Base-by-base conservation (phyloP, 2,888 invertebrate genomes). In the Microplitis deprimator region DNA sequence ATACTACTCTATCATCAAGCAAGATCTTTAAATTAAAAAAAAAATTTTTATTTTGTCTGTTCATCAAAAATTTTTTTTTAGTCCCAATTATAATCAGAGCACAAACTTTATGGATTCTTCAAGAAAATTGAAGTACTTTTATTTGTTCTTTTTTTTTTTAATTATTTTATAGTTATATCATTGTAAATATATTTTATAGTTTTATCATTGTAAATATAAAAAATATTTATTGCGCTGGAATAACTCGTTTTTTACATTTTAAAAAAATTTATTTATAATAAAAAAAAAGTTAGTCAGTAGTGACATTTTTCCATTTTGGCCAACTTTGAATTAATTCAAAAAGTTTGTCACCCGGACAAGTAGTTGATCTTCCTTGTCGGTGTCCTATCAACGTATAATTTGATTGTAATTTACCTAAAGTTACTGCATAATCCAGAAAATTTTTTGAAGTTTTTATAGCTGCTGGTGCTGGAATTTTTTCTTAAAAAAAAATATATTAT, bases 371-470 rank as follows among this genome's bases (percentile, higher is more conserved):
- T 0, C 83, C 82, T 79, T 89, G 88, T n/a, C 82, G 81, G 79
- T 94, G 95, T 0, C 92, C 94, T 68, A 94, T 90, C 13, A 96
- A 85, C 84, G 92, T 92, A 82, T 95, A 95, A 82, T 94, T 90
- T 60, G 91, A 86, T 0, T 89, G 86, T 10, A 96, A 91, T 83
- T 94, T 93, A 0, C 93, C 93, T 68, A 89, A 81, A 0, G 91
- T 87, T 0, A 95, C 92, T 0, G 95, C 96, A 71, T 91, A 90
- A 4, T 90, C 87, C 6, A 96, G 92, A 3, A 96, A 89, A 78
- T 92, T 90, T 71, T 92, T 88, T 3, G 93, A 92, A 0, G 94
- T 93, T 59, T 91, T 91, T 0, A 94, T 83, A 82, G 86, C 87
- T 4, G 83, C 85, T 3, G 70, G 20, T 13, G 83, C 83, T 1